Evolutionary conservation across 2,888 invertebrate species (phyloP), one percentile per base, ranked within the genome.

Genomic region (Rambutsinella grinnellia): DNA sequence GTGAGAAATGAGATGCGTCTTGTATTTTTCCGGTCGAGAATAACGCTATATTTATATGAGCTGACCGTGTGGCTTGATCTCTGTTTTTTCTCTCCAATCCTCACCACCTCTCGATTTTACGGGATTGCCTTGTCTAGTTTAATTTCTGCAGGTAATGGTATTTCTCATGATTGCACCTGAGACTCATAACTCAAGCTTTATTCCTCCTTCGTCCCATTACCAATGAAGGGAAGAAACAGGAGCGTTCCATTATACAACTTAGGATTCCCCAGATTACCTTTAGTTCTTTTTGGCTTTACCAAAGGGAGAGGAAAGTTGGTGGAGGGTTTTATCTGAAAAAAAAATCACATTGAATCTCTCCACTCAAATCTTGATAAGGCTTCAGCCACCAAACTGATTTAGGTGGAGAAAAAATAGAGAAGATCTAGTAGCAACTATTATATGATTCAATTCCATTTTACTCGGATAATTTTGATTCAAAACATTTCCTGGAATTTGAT

Each of bases 61-160:
- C 53, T 63, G 63, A 63, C 63, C 63, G 19, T n/a, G 63, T 57
- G 65, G 63, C 46, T 21, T 72, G 72, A 27, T 66, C 51, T 28
- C 60, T 21, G n/a, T 27, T 53, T 47, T 63, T 27, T 49, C 17
- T 46, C 21, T 60, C 24, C 26, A 27, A 54, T 46, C 19, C 49
- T 53, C 44, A 61, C 74, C 66, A 67, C 70, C 62, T 77, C 69
- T 77, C 77, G 77, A 77, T 79, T 74, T 76, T 57, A 66, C 69
- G 63, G 78, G 75, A 80, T 80, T 80, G 80, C 80, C 75, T 69
- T 80, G 78, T 78, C 78, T 75, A 76, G 71, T 80, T 78, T 81
- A 81, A 81, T 81, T 81, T 81, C 79, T 78, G 71, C 78, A 81
- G 81, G 79, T 81, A 81, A 81, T 81, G 71, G 77, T 76, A 78